Evolutionary conservation across 2,797 vertebrate genomes (phyloP).

Genomic region (Macroramphosus scolopax): DNA sequence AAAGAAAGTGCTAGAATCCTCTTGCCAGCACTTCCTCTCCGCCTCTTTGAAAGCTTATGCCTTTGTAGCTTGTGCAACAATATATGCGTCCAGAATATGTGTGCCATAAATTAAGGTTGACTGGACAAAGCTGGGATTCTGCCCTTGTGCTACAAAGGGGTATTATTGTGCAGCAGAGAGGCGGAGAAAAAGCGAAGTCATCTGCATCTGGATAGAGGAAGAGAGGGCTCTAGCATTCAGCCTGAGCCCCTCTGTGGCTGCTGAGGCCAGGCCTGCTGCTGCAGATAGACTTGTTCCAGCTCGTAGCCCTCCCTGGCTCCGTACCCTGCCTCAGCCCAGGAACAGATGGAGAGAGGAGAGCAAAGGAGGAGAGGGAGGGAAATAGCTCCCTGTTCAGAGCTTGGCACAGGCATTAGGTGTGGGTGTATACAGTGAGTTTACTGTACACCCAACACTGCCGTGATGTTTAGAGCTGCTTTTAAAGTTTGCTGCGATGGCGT

Average conservation of each 20-base stretch:
- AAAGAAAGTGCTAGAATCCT: constrained; percentile 70
- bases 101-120: constrained; percentile 82
- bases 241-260: constrained; percentile 70
- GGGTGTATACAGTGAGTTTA: constrained; percentile 65
- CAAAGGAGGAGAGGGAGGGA: constrained; percentile 64
- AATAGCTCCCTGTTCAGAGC: constrained; percentile 63
- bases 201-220: constrained; percentile 75
- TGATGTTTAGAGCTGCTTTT: constrained; percentile 40
- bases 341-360: constrained; percentile 76
- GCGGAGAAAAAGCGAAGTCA: constrained; percentile 68
- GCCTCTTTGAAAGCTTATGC: constrained; percentile 68
- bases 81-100: constrained; percentile 73
- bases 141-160: constrained; percentile 75
- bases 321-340: constrained; percentile 70
- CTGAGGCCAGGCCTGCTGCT: constrained; percentile 75
- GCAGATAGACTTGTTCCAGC: constrained; percentile 83
- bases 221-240: constrained; percentile 68
- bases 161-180: constrained; percentile 73
- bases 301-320: constrained; percentile 72
- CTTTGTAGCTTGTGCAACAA: constrained; percentile 71
- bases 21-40: constrained; percentile 64
- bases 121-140: constrained; percentile 80
- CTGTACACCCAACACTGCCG: constrained; percentile 52
- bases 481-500: constrained; percentile 43
- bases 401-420: constrained; percentile 57